Base-by-base conservation (phyloP, 2,888 invertebrate genomes). In the Andrena trimmerana region DNA sequence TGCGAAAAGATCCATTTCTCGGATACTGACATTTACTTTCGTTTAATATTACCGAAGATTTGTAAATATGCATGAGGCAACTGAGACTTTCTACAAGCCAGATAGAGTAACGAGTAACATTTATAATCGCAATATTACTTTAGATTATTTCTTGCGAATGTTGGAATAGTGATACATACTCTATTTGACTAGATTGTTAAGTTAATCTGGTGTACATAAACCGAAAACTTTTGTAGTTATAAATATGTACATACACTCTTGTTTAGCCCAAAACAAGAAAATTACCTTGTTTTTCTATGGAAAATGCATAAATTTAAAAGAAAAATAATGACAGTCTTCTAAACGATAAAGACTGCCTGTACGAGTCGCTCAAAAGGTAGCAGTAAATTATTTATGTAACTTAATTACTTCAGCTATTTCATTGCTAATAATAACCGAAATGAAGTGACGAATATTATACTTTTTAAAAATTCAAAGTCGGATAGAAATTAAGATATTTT, bases 21-120 rank as follows among this genome's bases (percentile, higher is more conserved):
- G 60, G 66, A 84, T 81, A 81, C 77, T 83, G 79, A 81, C 73
- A 86, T 60, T 84, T 86, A 83, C 81, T 85, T 84, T 86, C 59
- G 62, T 77, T 79, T 85, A 63, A 29, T 67, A 83, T 75, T 70
- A 33, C 77, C 65, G 52, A 60, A 54, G 59, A 77, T 63, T 59
- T 86, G 82, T 78, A 86, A 80, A 86, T 82, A 82, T 69, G 48
- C 65, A 71, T 75, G 60, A 71, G 77, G 72, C 79, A 86, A 81
- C 78, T 72, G 79, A 48, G 57, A 67, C 65, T 50, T 59, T 60
- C n/a, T 57, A 29, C 29, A 66, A 66, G 27, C 42, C 27, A 24
- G 36, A 27, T 50, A 69, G 8, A 54, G 13, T 48, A 60, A 76
- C 65, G 63, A 65, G 59, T 16, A 59, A 75, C 48, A 20, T 71